Evolutionary conservation across 2,888 invertebrate genomes (phyloP).

Genomic region (Drosophila macrospina): DNA sequence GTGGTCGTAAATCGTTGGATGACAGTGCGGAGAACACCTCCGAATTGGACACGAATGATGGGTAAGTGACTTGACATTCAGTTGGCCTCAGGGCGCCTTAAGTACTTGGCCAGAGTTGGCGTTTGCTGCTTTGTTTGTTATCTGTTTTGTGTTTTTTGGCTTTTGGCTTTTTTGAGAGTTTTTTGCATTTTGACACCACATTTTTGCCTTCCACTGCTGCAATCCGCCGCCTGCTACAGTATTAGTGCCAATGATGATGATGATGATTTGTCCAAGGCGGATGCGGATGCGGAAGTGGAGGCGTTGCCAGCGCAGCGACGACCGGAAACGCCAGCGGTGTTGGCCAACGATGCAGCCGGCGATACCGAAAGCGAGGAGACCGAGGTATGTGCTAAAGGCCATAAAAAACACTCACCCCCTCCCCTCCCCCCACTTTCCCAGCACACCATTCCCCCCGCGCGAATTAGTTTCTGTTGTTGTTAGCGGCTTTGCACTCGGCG

Average conservation of each 20-base stretch:
- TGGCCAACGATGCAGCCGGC: constrained; percentile 34
- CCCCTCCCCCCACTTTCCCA: not conserved
- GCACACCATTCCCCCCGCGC: not conserved
- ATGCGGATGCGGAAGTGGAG: constrained; percentile 41
- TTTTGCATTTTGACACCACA: constrained; percentile 70
- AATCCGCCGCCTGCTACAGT: constrained; percentile 38
- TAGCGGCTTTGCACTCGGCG: constrained; percentile 55
- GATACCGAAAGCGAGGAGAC: constrained; percentile 51
- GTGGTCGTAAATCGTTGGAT: constrained; percentile 77
- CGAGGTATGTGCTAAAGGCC: constrained; percentile 59
- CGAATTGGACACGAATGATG: constrained; percentile 82
- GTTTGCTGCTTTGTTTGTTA: constrained; percentile 22
- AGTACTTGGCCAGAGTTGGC: not conserved
- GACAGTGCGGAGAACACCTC: constrained; percentile 84
- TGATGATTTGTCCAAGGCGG: constrained; percentile 70
- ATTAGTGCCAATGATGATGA: constrained; percentile 77
- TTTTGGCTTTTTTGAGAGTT: constrained; percentile 64
- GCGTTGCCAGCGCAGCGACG: constrained; percentile 41
- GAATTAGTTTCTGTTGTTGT: constrained; percentile 31
- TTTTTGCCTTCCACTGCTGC: not conserved
- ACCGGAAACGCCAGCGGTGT: constrained; percentile 63
- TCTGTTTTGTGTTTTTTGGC: constrained; percentile 45
- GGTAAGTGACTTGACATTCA: constrained; percentile 76
- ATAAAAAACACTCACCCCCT: not conserved
- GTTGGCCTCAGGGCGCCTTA: constrained; percentile 40